Conservation (phyloP, 2,888 invertebrate genomes). For the Sarcophaga variegata region DNA sequence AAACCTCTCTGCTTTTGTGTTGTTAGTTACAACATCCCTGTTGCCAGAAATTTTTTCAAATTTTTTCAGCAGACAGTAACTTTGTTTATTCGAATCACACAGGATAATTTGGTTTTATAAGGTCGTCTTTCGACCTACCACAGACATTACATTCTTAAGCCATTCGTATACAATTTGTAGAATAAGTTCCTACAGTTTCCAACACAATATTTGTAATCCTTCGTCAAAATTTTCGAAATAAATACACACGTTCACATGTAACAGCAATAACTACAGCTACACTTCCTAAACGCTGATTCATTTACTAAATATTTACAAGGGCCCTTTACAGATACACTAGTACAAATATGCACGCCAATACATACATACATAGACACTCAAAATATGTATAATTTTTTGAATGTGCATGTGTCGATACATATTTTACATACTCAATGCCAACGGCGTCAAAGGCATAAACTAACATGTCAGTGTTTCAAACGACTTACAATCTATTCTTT, state of each 20-base stretch:
- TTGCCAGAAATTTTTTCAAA: too few species aligned
- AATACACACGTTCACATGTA: constrained; percentile 71
- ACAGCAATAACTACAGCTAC: constrained; percentile 72
- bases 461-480: constrained; percentile 41
- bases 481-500: constrained; percentile 1
- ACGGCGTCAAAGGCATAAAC: constrained; percentile 57
- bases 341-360: constrained; percentile 10
- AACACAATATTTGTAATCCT: too few species aligned
- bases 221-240: constrained; percentile 38
- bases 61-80: too few species aligned
- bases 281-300: constrained; percentile 79
- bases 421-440: constrained; percentile 43
- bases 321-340: constrained; percentile 69
- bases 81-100: too few species aligned
- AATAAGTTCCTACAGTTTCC: too few species aligned
- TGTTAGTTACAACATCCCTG: too few species aligned
- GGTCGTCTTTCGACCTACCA: too few species aligned
- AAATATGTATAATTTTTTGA: background rate
- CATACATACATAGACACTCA: constrained; percentile 44
- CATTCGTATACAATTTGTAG: too few species aligned
- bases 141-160: too few species aligned
- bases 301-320: constrained; percentile 80
- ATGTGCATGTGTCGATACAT: constrained; percentile 1
- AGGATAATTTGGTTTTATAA: too few species aligned
- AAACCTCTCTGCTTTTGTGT: too few species aligned